phyloP scores from a whole-genome alignment of 2,888 invertebrate genomes.

The Ophion slaviceki region DNA sequence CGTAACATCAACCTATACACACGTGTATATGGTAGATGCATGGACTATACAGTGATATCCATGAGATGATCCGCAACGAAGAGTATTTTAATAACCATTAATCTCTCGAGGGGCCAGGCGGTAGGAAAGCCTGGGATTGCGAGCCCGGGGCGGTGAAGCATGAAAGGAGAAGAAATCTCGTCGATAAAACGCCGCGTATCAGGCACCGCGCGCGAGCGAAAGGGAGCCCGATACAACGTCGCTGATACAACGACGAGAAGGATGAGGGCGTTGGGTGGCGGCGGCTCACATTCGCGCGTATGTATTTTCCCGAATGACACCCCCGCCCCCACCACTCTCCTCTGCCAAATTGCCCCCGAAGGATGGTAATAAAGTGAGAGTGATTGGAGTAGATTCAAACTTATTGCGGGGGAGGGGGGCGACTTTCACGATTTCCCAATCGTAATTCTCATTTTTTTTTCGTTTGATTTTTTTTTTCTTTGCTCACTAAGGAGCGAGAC shows the following conservation, averaged over 20 bases:
- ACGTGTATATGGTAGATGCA: not conserved
- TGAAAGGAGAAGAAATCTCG: slow-evolving; percentile 63
- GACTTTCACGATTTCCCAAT: slow-evolving; percentile 38
- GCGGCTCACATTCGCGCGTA: slow-evolving; percentile 43
- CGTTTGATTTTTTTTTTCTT: slow-evolving; percentile 7
- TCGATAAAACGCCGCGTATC: slow-evolving; percentile 65
- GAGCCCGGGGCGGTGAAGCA: slow-evolving; percentile 68
- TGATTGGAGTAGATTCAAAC: slow-evolving; percentile 47
- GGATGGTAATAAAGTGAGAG: slow-evolving; percentile 61
- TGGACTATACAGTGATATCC: not conserved
- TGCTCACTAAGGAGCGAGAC: slow-evolving; percentile 11
- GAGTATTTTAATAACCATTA: slow-evolving; percentile 77
- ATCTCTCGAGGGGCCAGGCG: slow-evolving; percentile 68
- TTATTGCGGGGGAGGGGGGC: not conserved
- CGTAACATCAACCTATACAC: not conserved
- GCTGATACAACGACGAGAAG: not conserved
- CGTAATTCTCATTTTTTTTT: slow-evolving; percentile 27
- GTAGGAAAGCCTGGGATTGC: slow-evolving; percentile 62
- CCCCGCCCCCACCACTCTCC: not conserved
- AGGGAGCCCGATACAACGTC: not conserved
- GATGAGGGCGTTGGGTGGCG: slow-evolving; percentile 8
- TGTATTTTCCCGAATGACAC: slow-evolving; percentile 29
- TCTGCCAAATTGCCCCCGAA: slow-evolving; percentile 48
- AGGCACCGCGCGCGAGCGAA: slow-evolving; percentile 40
- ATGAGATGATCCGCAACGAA: slow-evolving; percentile 57